Evolutionary conservation across 2,888 invertebrate species (phyloP).

Genomic region (Phyto melanocephala): DNA sequence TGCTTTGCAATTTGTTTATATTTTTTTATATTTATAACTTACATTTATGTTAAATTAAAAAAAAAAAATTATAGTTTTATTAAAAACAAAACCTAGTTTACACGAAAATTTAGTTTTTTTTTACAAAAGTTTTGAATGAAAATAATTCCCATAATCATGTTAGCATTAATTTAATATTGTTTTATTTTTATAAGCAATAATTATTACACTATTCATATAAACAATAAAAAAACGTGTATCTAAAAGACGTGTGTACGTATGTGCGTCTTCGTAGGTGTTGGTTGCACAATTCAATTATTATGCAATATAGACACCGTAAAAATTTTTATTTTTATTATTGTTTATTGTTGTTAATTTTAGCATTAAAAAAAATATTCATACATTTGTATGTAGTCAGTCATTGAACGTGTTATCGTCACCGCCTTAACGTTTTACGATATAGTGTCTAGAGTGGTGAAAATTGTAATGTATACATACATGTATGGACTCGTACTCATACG

Average conservation of each 20-base stretch:
- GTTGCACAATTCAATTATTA: slow-evolving; percentile 51
- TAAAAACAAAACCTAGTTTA: slow-evolving; percentile 34
- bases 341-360: slow-evolving; percentile 3
- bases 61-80: neutral
- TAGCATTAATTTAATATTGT: no score
- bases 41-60: neutral
- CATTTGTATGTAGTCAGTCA: neutral
- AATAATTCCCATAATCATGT: slow-evolving; percentile 20
- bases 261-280: slow-evolving; percentile 18
- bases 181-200: slow-evolving; percentile 10
- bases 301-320: slow-evolving; percentile 45
- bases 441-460: slow-evolving; percentile 5
- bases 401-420: neutral
- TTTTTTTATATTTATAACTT: neutral
- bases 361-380: slow-evolving; percentile 2
- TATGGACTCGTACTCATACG: no score
- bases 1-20: neutral
- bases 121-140: neutral
- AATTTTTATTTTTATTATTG: slow-evolving; percentile 14
- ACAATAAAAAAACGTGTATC: neutral
- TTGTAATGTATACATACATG: neutral
- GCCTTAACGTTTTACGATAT: neutral
- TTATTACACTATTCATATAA: slow-evolving; percentile 10
- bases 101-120: slow-evolving; percentile 20
- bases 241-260: neutral